Base-by-base conservation (phyloP, 2,113 vertebrate species). In the Gallinago media region DNA sequence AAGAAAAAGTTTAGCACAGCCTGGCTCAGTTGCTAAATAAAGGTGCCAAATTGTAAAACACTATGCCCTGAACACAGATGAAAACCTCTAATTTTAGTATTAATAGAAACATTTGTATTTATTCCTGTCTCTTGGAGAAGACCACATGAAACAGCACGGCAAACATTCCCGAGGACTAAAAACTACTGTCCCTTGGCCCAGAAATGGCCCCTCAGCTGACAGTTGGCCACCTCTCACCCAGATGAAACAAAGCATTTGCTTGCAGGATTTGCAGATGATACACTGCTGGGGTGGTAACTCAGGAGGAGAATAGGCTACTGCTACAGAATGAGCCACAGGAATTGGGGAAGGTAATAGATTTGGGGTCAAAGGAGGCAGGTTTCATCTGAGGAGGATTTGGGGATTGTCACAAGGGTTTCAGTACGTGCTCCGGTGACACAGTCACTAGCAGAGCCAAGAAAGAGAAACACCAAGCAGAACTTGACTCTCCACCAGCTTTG, bases 171-270 rank as follows among this genome's bases (percentile, higher is more conserved):
- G 17, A 77, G 38, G 81, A 49, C 59, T 77, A 66, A 49, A 68
- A 88, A 74, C 32, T 54, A 54, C 55, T 26, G 27, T 62, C 55
- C 58, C 3, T 3, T 63, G 84, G 68, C 66, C 32, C 77, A 91
- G 92, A 81, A 94, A 71, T n/a, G 77, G 77, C 32, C 52, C 27
- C 65, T 63, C 84, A 87, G 73, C 81, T 95, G 92, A 71, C 89
- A 95, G 32, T 2, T 93, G 81, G 65, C 38, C 65, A 95, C 84
- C 77, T 81, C 95, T 94, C 87, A 89, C 77, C 80, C 21, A 46
- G 47, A 78, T 31, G 52, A 77, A 87, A 62, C 42, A 76, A 81
- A 87, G 86, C 68, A 77, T 71, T 67, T 81, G 59, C 83, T 40
- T 65, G 55, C 66, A 61, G 67, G 67, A 25, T 63, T 22, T 84